These are phyloP conservation scores for Hyposoter dolosus DNA, from an alignment of 2,888 invertebrate species.

Conservation along the genomic window DNA sequence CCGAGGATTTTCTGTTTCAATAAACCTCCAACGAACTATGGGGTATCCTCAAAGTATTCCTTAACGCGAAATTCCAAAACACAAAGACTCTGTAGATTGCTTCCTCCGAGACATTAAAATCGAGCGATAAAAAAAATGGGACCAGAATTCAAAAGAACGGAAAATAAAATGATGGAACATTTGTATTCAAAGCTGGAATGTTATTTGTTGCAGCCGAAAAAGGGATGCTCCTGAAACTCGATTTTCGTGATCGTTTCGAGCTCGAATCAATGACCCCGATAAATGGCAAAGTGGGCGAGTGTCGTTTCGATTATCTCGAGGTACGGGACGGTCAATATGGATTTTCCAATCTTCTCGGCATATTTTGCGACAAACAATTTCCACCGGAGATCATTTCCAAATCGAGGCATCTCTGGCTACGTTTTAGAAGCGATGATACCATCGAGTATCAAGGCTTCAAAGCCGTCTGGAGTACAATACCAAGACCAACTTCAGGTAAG, in stretches of 20 bases:
- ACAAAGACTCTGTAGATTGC: background rate
- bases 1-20: background rate
- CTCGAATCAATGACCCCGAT: conserved; percentile 86
- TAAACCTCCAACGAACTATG: background rate
- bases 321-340: conserved; percentile 93
- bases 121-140: background rate
- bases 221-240: conserved; percentile 90
- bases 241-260: conserved; percentile 92
- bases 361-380: conserved; percentile 90
- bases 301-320: conserved; percentile 93
- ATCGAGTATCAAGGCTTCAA: conserved; percentile 92
- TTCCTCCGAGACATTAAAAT: background rate
- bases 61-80: background rate
- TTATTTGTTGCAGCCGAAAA: conserved; percentile 86
- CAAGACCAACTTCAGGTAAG: conserved; percentile 87
- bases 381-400: conserved; percentile 91
- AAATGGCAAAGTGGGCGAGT: conserved; percentile 84
- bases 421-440: conserved; percentile 92
- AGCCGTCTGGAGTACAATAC: conserved; percentile 90
- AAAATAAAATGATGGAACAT: background rate
- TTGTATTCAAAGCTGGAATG: background rate
- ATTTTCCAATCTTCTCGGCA: conserved; percentile 89
- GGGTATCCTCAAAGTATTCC: background rate
- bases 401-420: conserved; percentile 90
- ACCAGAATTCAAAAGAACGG: background rate